phyloP scores from a whole-genome alignment of 2,888 invertebrate genomes.

The Cataglyphis livida region DNA sequence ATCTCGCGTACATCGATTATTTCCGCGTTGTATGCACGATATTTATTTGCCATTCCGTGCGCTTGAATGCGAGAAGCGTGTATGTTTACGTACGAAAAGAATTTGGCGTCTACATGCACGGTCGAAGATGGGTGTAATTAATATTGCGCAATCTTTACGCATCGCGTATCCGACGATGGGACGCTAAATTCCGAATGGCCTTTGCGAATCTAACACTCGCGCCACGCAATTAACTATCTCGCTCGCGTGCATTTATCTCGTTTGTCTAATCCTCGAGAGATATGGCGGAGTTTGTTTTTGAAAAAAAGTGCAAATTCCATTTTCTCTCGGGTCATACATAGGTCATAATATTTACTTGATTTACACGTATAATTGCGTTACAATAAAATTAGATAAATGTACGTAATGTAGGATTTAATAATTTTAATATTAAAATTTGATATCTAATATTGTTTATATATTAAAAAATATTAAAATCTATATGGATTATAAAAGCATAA shows the following conservation, averaged over 20 bases:
- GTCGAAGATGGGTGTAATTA: conserved; percentile 30
- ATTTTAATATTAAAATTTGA: neutral
- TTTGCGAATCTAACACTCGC: conserved; percentile 24
- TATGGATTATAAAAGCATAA: too few species aligned
- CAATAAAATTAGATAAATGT: neutral
- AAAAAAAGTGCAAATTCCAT: conserved; percentile 1
- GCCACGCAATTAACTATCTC: conserved; percentile 2
- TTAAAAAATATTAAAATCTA: neutral
- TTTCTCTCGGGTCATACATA: neutral
- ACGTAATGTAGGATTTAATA: neutral
- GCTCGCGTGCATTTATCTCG: conserved; percentile 38
- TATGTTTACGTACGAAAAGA: conserved; percentile 17
- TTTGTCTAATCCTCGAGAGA: conserved; percentile 6
- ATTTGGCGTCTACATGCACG: conserved; percentile 12
- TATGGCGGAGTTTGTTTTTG: neutral
- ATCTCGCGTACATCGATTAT: conserved; percentile 37
- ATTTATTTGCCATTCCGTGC: conserved; percentile 16
- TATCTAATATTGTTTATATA: neutral
- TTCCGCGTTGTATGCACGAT: conserved; percentile 33
- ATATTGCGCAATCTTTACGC: conserved; percentile 3
- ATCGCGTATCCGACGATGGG: neutral
- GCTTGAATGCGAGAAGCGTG: neutral
- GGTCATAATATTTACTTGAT: neutral
- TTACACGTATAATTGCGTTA: neutral
- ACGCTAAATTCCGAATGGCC: conserved; percentile 12